Evolutionary conservation across 2,888 invertebrate species (phyloP), one percentile per base, ranked within the genome.

Genomic region (Beris chalybata): DNA sequence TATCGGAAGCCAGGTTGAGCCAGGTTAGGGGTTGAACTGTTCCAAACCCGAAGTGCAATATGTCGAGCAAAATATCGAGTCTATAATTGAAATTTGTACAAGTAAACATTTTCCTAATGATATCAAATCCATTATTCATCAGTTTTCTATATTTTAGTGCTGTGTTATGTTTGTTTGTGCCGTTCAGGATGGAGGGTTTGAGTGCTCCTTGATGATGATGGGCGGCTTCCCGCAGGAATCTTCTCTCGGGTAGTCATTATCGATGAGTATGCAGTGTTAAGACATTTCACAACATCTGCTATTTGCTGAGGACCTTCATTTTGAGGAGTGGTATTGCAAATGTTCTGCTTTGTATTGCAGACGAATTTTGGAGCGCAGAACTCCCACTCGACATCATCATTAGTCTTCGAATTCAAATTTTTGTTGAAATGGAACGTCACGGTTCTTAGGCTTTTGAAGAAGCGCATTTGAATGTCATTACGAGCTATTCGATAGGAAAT

Each of bases 71-170:
- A 66, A 64, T 67, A 63, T 59, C 61, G 44, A 61, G 65, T 69
- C 67, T 67, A 67, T 69, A 69, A 65, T 65, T 65, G 65, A 65
- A 65, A 65, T 65, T 58, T 65, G 65, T 58, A 66, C 66, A 54
- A 66, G 72, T 71, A 71, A 73, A 71, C 71, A 71, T 72, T 72
- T 70, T 71, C 71, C 70, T 73, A 74, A 74, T 74, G 73, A 72
- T 71, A 71, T 72, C 71, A 72, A 72, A 73, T 73, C 72, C 72
- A 73, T 74, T 73, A 74, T 74, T 73, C 73, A 74, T 74, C 71
- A 71, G 69, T 72, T 74, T 69, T 67, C 70, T 50, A 53, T 13
- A 59, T n/a, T 22, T 59, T 9, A 48, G 44, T 13, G 22, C 13
- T 32, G 31, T 31, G 31, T 38, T 7, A 5, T 38, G 22, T 22